Evolutionary conservation across 2,888 invertebrate species (phyloP), one percentile per base, ranked within the genome.

Genomic region (Ypsolopha scabrella): DNA sequence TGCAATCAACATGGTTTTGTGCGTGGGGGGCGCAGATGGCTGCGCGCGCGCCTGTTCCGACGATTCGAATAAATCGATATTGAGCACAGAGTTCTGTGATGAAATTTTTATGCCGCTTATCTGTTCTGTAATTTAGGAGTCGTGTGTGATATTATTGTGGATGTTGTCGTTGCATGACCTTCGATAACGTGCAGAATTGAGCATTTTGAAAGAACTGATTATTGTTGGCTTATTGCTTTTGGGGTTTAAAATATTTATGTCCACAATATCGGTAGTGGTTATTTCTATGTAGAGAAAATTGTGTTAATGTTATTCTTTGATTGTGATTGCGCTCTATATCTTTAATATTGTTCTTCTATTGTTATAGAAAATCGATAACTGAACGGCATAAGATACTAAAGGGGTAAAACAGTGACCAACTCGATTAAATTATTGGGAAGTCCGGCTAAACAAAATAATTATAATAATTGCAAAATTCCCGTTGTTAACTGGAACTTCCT

Each of bases 21-120:
- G 80, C 75, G 80, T 77, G 83, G 81, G 82, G 80, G 79, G 72
- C 72, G 83, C 85, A 83, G 81, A 83, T 83, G 83, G 74, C 71
- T 65, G 55, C 63, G 66, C 72, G 64, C 74, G 73, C 71, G 72
- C 68, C 41, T 7, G 10, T 7, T 39, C 6, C 35, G 11, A 46
- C 43, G 43, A 43, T 43, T 43, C 43, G 8, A 14, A 13, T 43
- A 39, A 39, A 39, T 39, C 39, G 10, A 39, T 39, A 39, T 39
- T 7, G 39, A 39, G 10, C 39, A 11, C 39, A 39, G 39, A 11
- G 39, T 39, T 39, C 11, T 10, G 10, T 39, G 39, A 39, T 39
- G 8, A 39, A 39, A 39, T 11, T 39, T 39, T 39, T 39, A 11
- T 39, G 39, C 41, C 41, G 41, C n/a, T 41, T 10, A 41, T 24